These are phyloP conservation scores for Aselliscus stoliczkanus DNA, from an alignment of 2,797 vertebrate genomes.

Conservation along the genomic window DNA sequence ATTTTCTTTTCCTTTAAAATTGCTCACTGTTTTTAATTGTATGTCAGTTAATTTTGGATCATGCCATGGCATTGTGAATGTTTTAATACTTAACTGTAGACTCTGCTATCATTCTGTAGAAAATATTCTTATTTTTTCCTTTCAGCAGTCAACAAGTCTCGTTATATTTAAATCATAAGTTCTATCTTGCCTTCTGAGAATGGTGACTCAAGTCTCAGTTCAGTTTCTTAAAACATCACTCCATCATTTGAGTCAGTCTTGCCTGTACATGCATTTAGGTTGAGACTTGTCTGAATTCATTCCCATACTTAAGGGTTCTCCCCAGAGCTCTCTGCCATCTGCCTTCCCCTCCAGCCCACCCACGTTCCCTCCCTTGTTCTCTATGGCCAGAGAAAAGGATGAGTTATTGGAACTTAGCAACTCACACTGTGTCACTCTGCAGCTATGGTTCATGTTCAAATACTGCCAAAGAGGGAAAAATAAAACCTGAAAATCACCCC, in stretches of 20 bases:
- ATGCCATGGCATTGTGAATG: background rate
- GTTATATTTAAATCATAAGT: background rate
- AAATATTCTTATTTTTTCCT: background rate
- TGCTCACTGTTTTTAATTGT: background rate
- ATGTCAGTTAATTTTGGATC: background rate
- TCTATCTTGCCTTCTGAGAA: background rate
- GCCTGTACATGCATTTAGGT: background rate
- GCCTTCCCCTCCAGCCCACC: background rate
- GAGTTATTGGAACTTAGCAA: background rate
- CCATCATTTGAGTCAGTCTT: background rate
- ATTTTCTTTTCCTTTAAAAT: background rate
- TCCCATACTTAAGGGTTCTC: background rate
- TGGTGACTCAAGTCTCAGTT: background rate
- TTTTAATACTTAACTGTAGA: background rate
- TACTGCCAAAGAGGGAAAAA: background rate
- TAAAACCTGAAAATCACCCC: background rate
- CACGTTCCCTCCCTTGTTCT: background rate
- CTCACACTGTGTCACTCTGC: background rate
- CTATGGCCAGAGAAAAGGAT: background rate
- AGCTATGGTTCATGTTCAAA: background rate
- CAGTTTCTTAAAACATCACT: background rate
- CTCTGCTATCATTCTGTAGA: background rate
- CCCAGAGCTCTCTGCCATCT: background rate
- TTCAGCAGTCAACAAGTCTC: background rate
- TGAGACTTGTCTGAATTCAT: background rate